Conservation (phyloP, 2,797 vertebrate species). For the Enteromius treurensis region DNA sequence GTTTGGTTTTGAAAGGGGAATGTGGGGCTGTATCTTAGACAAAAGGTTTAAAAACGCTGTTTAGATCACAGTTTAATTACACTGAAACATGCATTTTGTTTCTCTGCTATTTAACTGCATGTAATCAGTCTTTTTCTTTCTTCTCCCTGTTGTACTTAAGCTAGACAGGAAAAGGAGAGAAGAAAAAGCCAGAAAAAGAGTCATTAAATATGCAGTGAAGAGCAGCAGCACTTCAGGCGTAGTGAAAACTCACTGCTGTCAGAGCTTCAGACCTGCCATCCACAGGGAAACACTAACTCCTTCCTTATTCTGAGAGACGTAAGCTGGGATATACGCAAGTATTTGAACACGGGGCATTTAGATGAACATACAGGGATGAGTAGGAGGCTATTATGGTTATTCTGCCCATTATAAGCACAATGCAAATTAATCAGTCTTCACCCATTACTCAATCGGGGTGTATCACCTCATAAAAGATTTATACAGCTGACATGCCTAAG, state of each 20-base stretch:
- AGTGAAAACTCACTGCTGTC: constrained; percentile 59
- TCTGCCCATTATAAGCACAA: constrained; percentile 15
- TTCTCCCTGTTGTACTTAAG: constrained; percentile 62
- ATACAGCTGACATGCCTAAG: constrained; percentile 14
- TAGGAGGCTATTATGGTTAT: constrained; percentile 3
- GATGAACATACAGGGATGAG: neutral
- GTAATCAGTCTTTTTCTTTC: constrained; percentile 52
- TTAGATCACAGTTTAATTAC: constrained; percentile 28
- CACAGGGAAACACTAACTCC: constrained; percentile 44
- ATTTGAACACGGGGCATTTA: neutral
- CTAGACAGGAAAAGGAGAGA: constrained; percentile 57
- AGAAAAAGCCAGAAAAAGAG: constrained; percentile 73
- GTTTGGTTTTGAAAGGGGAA: neutral
- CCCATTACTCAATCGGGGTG: neutral
- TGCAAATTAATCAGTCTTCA: constrained; percentile 6
- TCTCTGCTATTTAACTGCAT: constrained; percentile 8
- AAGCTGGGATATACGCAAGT: neutral
- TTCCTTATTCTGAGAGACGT: constrained; percentile 38
- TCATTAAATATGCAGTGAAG: constrained; percentile 78
- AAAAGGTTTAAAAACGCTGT: neutral
- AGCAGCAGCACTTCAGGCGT: constrained; percentile 72
- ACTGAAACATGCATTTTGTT: constrained; percentile 4
- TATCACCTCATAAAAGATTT: constrained; percentile 39
- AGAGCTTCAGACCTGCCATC: constrained; percentile 55
- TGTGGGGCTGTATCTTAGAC: neutral